Evolutionary conservation across 2,888 invertebrate species (phyloP).

Genomic region (Hirtodrosophila histrioides): DNA sequence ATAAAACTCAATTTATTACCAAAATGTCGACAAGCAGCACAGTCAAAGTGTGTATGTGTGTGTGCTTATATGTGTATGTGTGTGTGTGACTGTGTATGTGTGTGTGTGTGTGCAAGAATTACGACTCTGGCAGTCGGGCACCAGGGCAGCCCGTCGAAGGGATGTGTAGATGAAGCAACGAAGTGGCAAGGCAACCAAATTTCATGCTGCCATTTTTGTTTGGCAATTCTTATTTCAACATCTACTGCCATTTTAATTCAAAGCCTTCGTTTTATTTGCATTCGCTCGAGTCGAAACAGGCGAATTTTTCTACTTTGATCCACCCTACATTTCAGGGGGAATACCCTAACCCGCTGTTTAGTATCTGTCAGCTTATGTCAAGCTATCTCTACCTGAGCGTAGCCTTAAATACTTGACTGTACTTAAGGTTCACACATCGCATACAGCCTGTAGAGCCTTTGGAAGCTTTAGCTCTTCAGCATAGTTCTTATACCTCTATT

Average conservation of each 20-base stretch:
- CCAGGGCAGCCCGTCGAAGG: constrained; percentile 43
- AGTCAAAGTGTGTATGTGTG: constrained; percentile 19
- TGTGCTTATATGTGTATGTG: constrained; percentile 27
- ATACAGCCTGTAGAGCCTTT: too few relatives aligned
- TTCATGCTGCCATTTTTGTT: constrained; percentile 72
- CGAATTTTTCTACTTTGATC: constrained; percentile 4
- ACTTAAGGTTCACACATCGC: too few relatives aligned
- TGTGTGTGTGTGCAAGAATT: constrained; percentile 58
- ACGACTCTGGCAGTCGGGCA: constrained; percentile 64
- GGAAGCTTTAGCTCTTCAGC: too few relatives aligned
- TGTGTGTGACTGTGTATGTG: constrained; percentile 9
- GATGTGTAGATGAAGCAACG: constrained; percentile 20
- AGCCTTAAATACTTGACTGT: too few relatives aligned
- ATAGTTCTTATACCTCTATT: too few relatives aligned
- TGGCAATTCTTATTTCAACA: constrained; percentile 65
- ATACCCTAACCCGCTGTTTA: constrained; percentile 4
- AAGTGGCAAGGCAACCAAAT: constrained; percentile 52
- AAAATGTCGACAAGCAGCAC: constrained; percentile 75
- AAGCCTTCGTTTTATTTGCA: constrained; percentile 64
- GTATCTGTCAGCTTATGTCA: not conserved
- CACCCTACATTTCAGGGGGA: constrained; percentile 1
- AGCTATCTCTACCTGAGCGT: too few relatives aligned
- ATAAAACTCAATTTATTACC: constrained; percentile 79
- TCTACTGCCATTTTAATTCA: constrained; percentile 62
- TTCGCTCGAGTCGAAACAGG: constrained; percentile 26